Percentiles rank a stretch among this genome's conserved stretches.
phyloP scores from a whole-genome alignment of 2,888 invertebrate species.

The Anarsia innoxiella region DNA sequence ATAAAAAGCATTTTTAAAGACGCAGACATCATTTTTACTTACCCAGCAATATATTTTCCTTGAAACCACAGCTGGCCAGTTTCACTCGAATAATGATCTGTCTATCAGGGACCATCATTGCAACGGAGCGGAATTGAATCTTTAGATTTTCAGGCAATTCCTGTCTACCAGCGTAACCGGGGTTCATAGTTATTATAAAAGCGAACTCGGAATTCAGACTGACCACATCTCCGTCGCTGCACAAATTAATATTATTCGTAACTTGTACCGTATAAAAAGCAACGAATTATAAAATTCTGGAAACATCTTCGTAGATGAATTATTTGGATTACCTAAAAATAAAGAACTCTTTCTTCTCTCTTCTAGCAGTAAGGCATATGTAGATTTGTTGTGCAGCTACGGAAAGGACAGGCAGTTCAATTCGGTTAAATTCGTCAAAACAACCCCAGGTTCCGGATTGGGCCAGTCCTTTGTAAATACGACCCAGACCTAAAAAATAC shows the following conservation, averaged over 20 bases:
- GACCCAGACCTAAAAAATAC: slow-evolving; percentile 66
- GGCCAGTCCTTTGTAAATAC: slow-evolving; percentile 86
- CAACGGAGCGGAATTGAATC: slow-evolving; percentile 90
- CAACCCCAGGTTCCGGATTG: slow-evolving; percentile 96
- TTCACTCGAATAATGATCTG: slow-evolving; percentile 94
- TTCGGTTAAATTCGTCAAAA: slow-evolving; percentile 94
- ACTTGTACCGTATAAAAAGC: too few species aligned
- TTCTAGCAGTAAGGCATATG: slow-evolving; percentile 78
- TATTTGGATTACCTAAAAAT: slow-evolving; percentile 77
- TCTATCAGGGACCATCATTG: slow-evolving; percentile 96
- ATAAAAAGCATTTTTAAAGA: too few species aligned
- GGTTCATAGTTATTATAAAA: slow-evolving; percentile 92
- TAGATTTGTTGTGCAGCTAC: slow-evolving; percentile 96
- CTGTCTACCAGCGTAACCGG: slow-evolving; percentile 93
- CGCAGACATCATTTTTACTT: too few species aligned
- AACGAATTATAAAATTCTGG: too few species aligned
- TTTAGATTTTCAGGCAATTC: slow-evolving; percentile 94
- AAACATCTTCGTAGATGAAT: too few species aligned
- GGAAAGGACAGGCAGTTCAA: slow-evolving; percentile 91
- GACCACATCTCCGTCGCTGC: slow-evolving; percentile 89
- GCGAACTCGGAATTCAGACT: slow-evolving; percentile 90
- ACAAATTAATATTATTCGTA: too few species aligned
- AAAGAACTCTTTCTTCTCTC: slow-evolving; percentile 76
- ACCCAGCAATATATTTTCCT: slow-evolving; percentile 85
- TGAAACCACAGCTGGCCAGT: slow-evolving; percentile 91